These are phyloP conservation scores for Ceratosolen fusciceps DNA, from an alignment of 1,140 invertebrate species.

Conservation along the genomic window DNA sequence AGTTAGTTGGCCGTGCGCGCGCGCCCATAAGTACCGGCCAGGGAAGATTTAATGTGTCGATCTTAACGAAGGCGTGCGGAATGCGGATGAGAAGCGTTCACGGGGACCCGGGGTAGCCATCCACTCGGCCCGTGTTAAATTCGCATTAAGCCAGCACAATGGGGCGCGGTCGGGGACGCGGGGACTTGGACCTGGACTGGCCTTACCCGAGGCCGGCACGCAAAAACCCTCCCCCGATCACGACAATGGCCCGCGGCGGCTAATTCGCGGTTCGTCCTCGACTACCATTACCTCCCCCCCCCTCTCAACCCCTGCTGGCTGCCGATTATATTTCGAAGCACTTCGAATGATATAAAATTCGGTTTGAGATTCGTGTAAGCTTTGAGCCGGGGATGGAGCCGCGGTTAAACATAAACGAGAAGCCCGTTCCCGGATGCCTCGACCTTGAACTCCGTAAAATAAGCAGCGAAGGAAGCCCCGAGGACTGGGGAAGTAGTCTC, in stretches of 20 bases:
- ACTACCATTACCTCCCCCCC: background rate
- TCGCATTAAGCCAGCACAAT: conserved; percentile 51
- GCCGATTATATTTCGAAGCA: too few relatives aligned
- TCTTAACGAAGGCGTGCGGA: conserved; percentile 53
- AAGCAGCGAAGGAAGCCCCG: background rate
- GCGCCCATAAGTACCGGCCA: background rate
- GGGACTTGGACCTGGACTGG: too few relatives aligned
- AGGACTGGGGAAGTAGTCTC: background rate
- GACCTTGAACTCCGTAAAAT: conserved; percentile 35
- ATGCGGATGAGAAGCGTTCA: conserved; percentile 52
- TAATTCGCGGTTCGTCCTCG: background rate
- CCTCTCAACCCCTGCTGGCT: background rate
- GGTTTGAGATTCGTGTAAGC: background rate
- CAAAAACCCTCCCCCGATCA: background rate
- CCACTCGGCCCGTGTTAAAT: conserved; percentile 52
- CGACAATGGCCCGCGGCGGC: background rate
- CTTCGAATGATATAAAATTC: too few relatives aligned
- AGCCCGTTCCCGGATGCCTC: conserved; percentile 28
- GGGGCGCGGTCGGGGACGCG: background rate
- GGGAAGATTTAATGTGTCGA: conserved; percentile 24
- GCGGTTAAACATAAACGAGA: conserved; percentile 33
- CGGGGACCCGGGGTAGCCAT: background rate
- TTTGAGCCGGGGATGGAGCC: background rate
- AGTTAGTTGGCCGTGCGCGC: background rate
- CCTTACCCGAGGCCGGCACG: background rate